Percentiles rank a stretch among this genome's conserved stretches.
Evolutionary conservation across 2,113 vertebrate genomes (phyloP).

Genomic region (Astur gentilis): DNA sequence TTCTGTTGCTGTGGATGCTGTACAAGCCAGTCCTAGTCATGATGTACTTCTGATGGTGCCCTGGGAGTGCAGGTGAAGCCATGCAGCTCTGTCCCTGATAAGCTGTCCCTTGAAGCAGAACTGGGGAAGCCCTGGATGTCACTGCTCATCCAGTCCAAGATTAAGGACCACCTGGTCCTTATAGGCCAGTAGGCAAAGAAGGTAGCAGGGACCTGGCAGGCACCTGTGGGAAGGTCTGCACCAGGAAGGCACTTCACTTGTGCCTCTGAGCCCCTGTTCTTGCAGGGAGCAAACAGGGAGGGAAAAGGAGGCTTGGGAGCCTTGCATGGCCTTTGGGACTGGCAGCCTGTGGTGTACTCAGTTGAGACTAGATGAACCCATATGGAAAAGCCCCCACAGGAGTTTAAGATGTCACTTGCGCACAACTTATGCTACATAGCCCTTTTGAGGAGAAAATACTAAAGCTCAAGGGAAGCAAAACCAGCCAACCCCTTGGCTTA

Average conservation of each 20-base stretch:
- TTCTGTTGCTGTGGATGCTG: background rate
- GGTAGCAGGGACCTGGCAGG: background rate
- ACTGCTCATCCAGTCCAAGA: background rate
- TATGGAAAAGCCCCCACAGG: background rate
- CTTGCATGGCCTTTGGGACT: background rate
- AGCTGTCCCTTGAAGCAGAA: background rate
- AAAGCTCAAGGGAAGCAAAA: background rate
- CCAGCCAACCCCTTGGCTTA: background rate
- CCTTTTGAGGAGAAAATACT: background rate
- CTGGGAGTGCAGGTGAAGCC: background rate
- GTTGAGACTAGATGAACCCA: background rate
- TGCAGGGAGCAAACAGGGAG: background rate
- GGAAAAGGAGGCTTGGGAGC: background rate
- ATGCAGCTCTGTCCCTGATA: rapidly evolving
- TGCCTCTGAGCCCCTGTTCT: background rate
- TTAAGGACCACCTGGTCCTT: background rate
- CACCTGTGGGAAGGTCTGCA: background rate
- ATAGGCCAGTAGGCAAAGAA: background rate
- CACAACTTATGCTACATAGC: background rate
- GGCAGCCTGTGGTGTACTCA: background rate
- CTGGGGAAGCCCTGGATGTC: background rate
- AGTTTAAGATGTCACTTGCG: background rate
- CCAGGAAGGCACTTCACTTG: too few species aligned
- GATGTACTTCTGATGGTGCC: background rate
- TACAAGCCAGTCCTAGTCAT: background rate